A percentile compares a stretch with the other conserved stretches of the same genome.
Conservation (phyloP, 2,888 invertebrate species). For the Trichogramma dendrolimi region DNA sequence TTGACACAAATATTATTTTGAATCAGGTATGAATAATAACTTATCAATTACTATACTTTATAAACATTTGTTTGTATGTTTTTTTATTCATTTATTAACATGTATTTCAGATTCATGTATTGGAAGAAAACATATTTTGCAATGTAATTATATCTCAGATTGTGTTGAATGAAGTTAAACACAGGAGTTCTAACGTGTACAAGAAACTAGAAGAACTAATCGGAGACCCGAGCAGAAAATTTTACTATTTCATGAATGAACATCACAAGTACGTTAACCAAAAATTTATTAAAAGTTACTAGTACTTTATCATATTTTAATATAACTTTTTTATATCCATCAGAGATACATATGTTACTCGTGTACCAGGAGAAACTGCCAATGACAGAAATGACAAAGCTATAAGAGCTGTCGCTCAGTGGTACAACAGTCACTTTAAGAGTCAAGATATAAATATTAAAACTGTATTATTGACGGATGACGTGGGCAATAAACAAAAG, state of each 20-base stretch:
- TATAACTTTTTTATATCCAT: constrained; percentile 33
- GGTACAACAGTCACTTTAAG: constrained; percentile 73
- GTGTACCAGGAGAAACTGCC: constrained; percentile 73
- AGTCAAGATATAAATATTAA: constrained; percentile 51
- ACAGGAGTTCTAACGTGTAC: constrained; percentile 82
- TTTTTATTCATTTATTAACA: constrained; percentile 16
- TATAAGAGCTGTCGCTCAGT: constrained; percentile 73
- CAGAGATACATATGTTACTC: constrained; percentile 84
- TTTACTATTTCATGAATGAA: constrained; percentile 94
- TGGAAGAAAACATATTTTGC: constrained; percentile 77
- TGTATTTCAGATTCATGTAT: constrained; percentile 71
- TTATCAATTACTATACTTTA: neutral
- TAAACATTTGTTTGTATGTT: neutral
- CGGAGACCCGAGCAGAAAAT: constrained; percentile 71
- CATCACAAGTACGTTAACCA: constrained; percentile 75
- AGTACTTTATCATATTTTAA: constrained; percentile 16
- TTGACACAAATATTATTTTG: constrained; percentile 90
- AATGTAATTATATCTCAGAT: constrained; percentile 89
- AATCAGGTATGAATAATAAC: constrained; percentile 65
- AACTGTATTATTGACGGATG: constrained; percentile 79
- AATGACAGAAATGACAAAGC: constrained; percentile 93
- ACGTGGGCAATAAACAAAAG: constrained; percentile 72
- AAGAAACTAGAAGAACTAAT: constrained; percentile 83
- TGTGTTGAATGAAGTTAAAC: constrained; percentile 87
- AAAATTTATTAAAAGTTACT: constrained; percentile 23